Conservation (phyloP, 2,797 vertebrate species). For the Poecile montanus region DNA sequence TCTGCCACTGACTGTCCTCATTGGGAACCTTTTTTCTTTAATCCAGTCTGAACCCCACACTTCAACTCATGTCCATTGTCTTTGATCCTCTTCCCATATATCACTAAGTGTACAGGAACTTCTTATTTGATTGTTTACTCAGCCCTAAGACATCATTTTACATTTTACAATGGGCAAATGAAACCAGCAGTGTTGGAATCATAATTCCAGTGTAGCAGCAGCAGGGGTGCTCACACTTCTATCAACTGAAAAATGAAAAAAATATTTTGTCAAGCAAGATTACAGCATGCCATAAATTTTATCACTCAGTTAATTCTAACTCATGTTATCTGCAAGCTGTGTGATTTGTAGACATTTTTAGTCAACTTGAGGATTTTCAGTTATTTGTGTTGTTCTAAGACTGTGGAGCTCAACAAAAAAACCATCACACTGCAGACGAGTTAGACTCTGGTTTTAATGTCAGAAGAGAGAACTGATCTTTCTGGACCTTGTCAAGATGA, state of each 20-base stretch:
- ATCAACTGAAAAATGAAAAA: not conserved
- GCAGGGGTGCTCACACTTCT: not conserved
- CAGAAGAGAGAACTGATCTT: not conserved
- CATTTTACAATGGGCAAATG: not conserved
- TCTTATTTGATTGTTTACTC: not conserved
- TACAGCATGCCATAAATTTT: not conserved
- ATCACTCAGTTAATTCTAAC: not conserved
- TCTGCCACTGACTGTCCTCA: not conserved
- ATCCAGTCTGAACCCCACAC: not conserved
- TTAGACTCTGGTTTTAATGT: not conserved
- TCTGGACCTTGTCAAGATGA: not conserved
- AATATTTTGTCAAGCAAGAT: not conserved
- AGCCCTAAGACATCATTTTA: not conserved
- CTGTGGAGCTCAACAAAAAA: not conserved
- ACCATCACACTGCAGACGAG: not conserved
- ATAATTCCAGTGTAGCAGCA: not conserved
- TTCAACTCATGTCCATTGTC: not conserved
- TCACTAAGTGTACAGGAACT: not conserved
- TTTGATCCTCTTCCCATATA: not conserved
- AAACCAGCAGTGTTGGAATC: not conserved
- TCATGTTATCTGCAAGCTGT: not conserved
- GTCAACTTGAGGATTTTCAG: not conserved
- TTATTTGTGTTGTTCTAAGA: not conserved
- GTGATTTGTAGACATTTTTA: not conserved
- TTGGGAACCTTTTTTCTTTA: not conserved